phyloP scores from a whole-genome alignment of 1,140 invertebrate species.

The Conus ventricosus region DNA sequence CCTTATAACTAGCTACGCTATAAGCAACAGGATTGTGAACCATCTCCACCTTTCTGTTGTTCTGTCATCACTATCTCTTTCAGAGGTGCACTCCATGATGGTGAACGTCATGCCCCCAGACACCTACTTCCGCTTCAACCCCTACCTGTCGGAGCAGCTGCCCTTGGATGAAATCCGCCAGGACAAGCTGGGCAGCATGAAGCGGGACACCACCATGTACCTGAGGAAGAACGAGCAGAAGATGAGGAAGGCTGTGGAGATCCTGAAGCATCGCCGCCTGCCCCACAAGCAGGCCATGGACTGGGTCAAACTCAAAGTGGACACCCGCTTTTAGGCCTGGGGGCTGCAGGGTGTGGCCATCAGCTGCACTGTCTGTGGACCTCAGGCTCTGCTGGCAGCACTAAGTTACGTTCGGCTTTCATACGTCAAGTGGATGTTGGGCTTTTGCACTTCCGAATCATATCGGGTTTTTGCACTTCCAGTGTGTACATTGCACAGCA shows the following conservation, averaged over 20 bases:
- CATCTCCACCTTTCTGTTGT: no score
- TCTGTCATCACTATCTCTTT: no score
- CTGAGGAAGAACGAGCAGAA: slow-evolving; percentile 85
- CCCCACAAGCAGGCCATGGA: slow-evolving; percentile 38
- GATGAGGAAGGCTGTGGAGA: slow-evolving; percentile 77
- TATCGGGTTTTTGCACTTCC: no score
- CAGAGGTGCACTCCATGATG: slow-evolving; percentile 82
- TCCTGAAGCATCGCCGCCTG: slow-evolving; percentile 23
- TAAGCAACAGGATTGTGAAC: no score
- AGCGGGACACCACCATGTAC: slow-evolving; percentile 82
- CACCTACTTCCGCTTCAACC: slow-evolving; percentile 92
- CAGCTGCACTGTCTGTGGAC: no score
- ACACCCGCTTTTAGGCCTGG: background rate
- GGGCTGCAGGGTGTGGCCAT: no score
- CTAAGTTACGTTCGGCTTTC: no score
- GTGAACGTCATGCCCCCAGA: slow-evolving; percentile 87
- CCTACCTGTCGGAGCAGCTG: slow-evolving; percentile 88
- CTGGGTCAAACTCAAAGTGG: slow-evolving; percentile 19
- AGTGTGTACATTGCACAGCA: no score
- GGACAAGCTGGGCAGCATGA: slow-evolving; percentile 76
- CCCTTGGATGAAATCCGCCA: slow-evolving; percentile 88
- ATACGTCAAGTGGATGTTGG: no score
- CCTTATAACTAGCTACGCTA: no score
- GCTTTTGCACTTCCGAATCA: no score
- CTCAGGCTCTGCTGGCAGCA: no score